Evolutionary conservation across 30 jellyfish, hydroid and myxozoan species (phyloP), one percentile per base, ranked within the genome.

Genomic region (Phacellophora camtschatica): DNA sequence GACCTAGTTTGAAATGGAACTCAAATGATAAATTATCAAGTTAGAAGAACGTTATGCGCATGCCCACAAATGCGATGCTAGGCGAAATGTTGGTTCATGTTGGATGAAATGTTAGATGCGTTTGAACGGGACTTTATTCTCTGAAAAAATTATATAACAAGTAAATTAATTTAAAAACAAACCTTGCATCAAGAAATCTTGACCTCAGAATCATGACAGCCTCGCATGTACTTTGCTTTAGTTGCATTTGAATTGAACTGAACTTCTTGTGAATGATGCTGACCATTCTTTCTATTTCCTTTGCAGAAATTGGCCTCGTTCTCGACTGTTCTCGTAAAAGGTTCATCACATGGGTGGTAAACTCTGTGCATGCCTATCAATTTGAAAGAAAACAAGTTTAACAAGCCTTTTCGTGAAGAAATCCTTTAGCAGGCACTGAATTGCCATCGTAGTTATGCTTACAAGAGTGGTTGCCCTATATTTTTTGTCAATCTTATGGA

Each of bases 161-260:
- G n/a, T n/a, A n/a, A n/a, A n/a, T n/a, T n/a, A n/a, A n/a, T n/a
- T n/a, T n/a, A n/a, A 12, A 29, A 13, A 57, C 86, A 69, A n/a
- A 92, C 98, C 98, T 92, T n/a, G 98, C 98, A 92, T 92, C 98
- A 24, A 92, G 92, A 29, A 92, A 92, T 55, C 98, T 50, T 53
- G 98, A 92, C 61, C 98, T 56, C 55, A 92, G 81, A 31, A 92
- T 92, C 98, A 92, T 92, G 27, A 92, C 98, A 12, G 98, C 98
- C 66, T 92, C 98, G 64, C 98, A 92, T 27, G 98, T 92, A 69
- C 98, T 92, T 43, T 92, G 98, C 81, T 92, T 92, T 71, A 92
- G 74, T 39, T 92, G 98, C 98, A 92, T 84, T 74, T 92, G 98
- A 19, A 92, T 92, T 4, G 98, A 84, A 34, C 94, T 92, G 92